Percentiles rank a stretch among this genome's conserved stretches.
These are phyloP conservation scores for Ageneiosus marmoratus DNA, from an alignment of 2,113 vertebrate species.

Conservation along the genomic window DNA sequence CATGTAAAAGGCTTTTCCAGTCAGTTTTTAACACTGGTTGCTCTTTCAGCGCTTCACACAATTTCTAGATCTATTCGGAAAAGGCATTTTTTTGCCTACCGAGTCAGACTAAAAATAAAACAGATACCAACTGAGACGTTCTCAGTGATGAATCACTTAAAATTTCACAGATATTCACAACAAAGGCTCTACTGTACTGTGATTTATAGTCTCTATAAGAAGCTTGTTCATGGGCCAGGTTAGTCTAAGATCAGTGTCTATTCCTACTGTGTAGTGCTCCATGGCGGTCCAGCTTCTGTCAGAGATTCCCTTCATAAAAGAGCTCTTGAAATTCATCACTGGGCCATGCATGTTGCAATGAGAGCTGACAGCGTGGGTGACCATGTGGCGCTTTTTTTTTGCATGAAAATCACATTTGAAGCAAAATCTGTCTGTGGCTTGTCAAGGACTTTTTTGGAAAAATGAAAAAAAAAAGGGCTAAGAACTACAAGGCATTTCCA, in stretches of 20 bases:
- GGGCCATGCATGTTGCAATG: slow-evolving; percentile 35
- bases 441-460: slow-evolving; percentile 62
- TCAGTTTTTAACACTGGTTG: background rate
- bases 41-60: slow-evolving; percentile 35
- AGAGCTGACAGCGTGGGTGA: slow-evolving; percentile 45
- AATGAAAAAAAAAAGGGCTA: slow-evolving; percentile 44
- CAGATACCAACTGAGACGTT: slow-evolving; percentile 62
- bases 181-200: slow-evolving; percentile 65
- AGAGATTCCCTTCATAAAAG: slow-evolving; percentile 52
- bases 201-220: slow-evolving; percentile 66
- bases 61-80: slow-evolving; percentile 21
- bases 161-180: slow-evolving; percentile 66
- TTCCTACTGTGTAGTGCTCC: slow-evolving; percentile 51
- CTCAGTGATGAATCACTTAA: slow-evolving; percentile 69
- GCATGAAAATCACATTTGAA: slow-evolving; percentile 65
- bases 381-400: slow-evolving; percentile 53
- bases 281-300: slow-evolving; percentile 66
- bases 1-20: background rate
- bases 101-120: slow-evolving; percentile 67
- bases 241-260: slow-evolving; percentile 49
- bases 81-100: slow-evolving; percentile 70
- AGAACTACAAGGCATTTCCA: slow-evolving; percentile 71
- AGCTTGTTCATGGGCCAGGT: slow-evolving; percentile 63
- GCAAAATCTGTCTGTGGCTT: slow-evolving; percentile 65
- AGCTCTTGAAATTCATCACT: slow-evolving; percentile 55